A percentile compares a stretch with the other conserved stretches of the same genome.
These are phyloP conservation scores for Drosophila sp. DNA, from an alignment of 1,140 invertebrate species.

Conservation along the genomic window DNA sequence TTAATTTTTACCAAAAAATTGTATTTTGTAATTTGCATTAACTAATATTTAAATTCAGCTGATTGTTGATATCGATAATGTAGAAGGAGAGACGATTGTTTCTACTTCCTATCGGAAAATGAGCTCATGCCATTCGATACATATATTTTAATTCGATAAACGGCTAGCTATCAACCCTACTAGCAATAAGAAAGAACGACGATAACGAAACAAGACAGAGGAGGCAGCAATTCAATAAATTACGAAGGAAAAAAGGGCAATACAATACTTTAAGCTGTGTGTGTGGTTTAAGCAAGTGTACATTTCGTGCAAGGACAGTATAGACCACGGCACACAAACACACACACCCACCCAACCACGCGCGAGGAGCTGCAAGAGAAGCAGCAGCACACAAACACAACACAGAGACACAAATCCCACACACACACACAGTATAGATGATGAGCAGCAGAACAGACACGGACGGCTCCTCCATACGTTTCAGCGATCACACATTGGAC, in stretches of 20 bases:
- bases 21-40: too few species aligned
- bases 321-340: constrained; percentile 50
- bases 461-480: constrained; percentile 88
- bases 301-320: constrained; percentile 50
- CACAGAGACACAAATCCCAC: constrained; percentile 22
- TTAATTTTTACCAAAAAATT: too few species aligned
- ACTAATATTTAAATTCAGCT: too few species aligned
- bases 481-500: constrained; percentile 98
- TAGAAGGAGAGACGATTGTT: background rate
- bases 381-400: constrained; percentile 32
- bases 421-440: constrained; percentile 72
- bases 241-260: constrained; percentile 66
- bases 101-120: constrained; percentile 35
- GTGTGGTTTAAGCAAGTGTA: constrained; percentile 71
- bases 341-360: constrained; percentile 47
- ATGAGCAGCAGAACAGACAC: constrained; percentile 81
- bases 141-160: constrained; percentile 30
- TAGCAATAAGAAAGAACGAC: constrained; percentile 60
- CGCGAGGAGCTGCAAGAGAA: constrained; percentile 33
- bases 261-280: constrained; percentile 60
- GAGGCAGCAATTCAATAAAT: constrained; percentile 77
- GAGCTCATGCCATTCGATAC: constrained; percentile 43
- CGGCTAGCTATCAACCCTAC: constrained; percentile 35
- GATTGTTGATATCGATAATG: constrained; percentile 11
- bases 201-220: constrained; percentile 67